These are phyloP conservation scores for Erythrocebus patas DNA, from an alignment of 2,113 vertebrate genomes.

Conservation along the genomic window DNA sequence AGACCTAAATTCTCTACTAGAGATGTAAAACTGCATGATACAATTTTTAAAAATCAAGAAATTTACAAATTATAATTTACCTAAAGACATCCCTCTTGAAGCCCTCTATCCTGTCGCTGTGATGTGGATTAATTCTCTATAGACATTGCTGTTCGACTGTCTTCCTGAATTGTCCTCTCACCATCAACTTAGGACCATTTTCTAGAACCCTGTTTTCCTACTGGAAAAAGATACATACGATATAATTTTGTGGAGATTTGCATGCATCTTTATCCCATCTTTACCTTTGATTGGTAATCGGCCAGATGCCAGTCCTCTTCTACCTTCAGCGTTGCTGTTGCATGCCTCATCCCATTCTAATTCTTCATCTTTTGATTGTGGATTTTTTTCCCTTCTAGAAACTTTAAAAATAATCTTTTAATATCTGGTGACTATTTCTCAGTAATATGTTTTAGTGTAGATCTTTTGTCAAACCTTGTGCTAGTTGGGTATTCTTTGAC, in stretches of 20 bases:
- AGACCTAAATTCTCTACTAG: neutral
- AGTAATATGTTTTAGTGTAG: neutral
- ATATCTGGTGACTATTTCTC: neutral
- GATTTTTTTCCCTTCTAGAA: neutral
- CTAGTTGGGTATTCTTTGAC: neutral
- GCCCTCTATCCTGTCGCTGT: neutral
- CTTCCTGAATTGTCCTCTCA: neutral
- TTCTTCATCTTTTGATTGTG: neutral
- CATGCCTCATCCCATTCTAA: neutral
- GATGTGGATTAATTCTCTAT: neutral
- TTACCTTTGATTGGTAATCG: neutral
- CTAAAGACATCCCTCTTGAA: neutral
- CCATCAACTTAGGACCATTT: neutral
- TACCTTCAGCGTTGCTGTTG: neutral
- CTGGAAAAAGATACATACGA: neutral
- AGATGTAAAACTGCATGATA: neutral
- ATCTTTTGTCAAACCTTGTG: neutral
- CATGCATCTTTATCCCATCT: neutral
- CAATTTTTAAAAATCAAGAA: neutral
- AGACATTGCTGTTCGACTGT: neutral
- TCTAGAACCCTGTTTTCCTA: neutral
- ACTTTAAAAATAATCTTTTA: neutral
- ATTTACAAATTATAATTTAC: neutral
- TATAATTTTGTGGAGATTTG: neutral
- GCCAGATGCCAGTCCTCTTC: neutral